phyloP scores from a whole-genome alignment of 2,113 vertebrate genomes.

The Dicentrarchus labrax region DNA sequence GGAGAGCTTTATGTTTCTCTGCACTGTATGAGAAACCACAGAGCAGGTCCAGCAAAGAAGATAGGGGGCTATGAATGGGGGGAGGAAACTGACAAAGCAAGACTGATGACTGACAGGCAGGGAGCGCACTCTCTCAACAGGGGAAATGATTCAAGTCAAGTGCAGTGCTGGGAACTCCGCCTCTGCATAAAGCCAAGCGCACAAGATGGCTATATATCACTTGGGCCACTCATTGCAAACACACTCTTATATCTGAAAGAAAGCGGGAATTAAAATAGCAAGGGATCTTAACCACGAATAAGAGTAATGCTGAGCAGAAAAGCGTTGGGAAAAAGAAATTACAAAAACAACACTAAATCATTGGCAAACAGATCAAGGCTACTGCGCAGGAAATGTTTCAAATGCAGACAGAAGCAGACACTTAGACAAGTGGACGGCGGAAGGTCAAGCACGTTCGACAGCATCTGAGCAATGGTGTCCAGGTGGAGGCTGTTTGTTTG shows the following conservation, averaged over 20 bases:
- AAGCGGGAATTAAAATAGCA: not conserved
- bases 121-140: conserved; percentile 37
- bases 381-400: conserved; percentile 31
- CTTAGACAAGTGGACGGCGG: not conserved
- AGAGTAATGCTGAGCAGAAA: not conserved
- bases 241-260: not conserved
- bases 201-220: conserved; percentile 35
- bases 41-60: conserved; percentile 27
- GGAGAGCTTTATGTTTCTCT: conserved; percentile 52
- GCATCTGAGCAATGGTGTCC: conserved; percentile 48
- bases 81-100: conserved; percentile 57
- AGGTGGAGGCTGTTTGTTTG: conserved; percentile 50
- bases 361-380: conserved; percentile 27
- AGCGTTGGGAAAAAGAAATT: not conserved
- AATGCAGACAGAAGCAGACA: conserved; percentile 39
- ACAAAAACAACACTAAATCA: conserved; percentile 31
- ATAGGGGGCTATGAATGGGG: conserved; percentile 18
- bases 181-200: conserved; percentile 35
- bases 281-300: conserved; percentile 6
- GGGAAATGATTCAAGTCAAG: conserved; percentile 62
- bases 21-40: conserved; percentile 38
- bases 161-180: conserved; percentile 37
- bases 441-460: conserved; percentile 48
- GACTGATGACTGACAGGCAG: conserved; percentile 68
- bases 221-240: conserved; percentile 13